phyloP scores from a whole-genome alignment of 2,797 vertebrate genomes.

The Hyperoplus lanceolatus region DNA sequence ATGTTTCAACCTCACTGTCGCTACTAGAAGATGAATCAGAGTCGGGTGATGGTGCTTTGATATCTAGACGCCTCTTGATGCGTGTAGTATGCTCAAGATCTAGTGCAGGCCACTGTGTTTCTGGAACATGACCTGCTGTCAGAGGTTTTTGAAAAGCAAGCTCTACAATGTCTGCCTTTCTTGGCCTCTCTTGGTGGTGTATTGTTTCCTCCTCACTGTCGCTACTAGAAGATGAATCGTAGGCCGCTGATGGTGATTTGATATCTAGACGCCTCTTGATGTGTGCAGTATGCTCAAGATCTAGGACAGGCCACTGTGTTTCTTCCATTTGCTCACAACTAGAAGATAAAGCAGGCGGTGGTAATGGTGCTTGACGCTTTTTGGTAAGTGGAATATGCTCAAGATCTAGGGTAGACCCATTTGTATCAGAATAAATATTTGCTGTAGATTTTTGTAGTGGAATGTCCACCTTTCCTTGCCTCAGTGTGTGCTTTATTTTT shows the following conservation, averaged over 20 bases:
- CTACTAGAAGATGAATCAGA: constrained; percentile 10
- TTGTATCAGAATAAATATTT: no score
- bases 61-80: constrained; percentile 33
- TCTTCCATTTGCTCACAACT: background rate
- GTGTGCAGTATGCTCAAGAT: background rate
- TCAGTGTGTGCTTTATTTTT: background rate
- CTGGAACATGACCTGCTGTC: background rate
- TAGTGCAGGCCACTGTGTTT: background rate
- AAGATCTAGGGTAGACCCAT: background rate
- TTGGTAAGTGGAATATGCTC: constrained; percentile 14
- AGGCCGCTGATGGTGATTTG: background rate
- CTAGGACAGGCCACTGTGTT: background rate
- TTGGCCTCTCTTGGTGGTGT: background rate
- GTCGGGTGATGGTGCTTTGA: background rate
- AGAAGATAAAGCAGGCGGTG: no score
- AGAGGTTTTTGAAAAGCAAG: background rate
- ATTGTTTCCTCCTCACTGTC: background rate
- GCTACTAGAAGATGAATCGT: background rate
- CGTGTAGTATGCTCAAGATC: constrained; percentile 3
- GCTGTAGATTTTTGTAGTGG: no score
- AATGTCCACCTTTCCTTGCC: background rate
- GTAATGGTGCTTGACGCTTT: constrained; percentile 17
- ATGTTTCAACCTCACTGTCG: constrained; percentile 5
- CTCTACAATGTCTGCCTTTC: background rate
- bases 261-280: constrained; percentile 29